Evolutionary conservation across 1,140 invertebrate species (phyloP), one percentile per base, ranked within the genome.

Genomic region (Oedothorax gibbosus): DNA sequence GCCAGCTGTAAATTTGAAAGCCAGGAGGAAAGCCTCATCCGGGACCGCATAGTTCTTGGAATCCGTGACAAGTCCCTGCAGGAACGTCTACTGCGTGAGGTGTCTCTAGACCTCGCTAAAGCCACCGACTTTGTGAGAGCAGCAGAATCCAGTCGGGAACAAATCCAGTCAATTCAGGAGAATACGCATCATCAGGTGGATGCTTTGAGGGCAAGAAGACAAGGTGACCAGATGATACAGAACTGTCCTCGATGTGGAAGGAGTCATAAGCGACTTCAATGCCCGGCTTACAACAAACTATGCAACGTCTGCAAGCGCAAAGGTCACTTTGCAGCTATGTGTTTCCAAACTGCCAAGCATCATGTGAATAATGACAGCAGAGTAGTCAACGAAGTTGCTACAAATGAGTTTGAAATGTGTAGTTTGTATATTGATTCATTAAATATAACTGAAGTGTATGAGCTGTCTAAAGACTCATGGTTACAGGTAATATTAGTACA

Each of bases 11-110:
- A 78, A 20, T 78, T 78, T 35, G 35, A 35, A 35, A 35, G 35
- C 35, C 35, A 35, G 35, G 35, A 35, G 35, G 35, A 35, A 35
- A 14, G 14, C 11, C 76, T 78, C 0, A 53, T 78, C 21, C n/a
- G 73, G 14, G 76, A 78, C 65, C 12, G 65, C 6, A n/a, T 78
- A 12, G 65, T 78, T 15, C 11, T 78, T 20, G 76, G 76, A 78
- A 64, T 78, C 11, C 10, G 20, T 9, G 35, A 78, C 65, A 20
- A 50, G 15, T 35, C 35, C 9, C 15, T 78, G 11, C 60, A 78
- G 68, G 78, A 80, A 80, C n/a, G 78, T 71, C 78, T 80, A 15
- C n/a, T 80, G 7, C n/a, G 78, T 12, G 78, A 68, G 21, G 9
- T 64, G 8, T 9, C n/a, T 10, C 62, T 80, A 9, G 15, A 50